Evolutionary conservation across 2,113 vertebrate genomes (phyloP).

Genomic region (Orcinus orca): DNA sequence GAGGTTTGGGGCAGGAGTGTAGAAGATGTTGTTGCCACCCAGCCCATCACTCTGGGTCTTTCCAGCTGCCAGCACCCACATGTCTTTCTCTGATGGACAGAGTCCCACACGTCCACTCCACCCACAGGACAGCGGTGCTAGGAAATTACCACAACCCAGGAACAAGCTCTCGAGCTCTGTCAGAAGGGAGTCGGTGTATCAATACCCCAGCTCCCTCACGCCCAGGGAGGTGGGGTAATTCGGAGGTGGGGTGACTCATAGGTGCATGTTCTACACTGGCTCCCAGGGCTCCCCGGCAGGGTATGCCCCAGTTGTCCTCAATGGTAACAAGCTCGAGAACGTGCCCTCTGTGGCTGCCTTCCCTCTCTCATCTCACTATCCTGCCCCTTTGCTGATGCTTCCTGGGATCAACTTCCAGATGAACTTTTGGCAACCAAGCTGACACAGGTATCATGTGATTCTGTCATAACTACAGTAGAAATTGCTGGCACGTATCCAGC

Average conservation of each 20-base stretch:
- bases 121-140: not conserved
- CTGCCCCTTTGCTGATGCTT: not conserved
- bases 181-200: not conserved
- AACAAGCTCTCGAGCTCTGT: not conserved
- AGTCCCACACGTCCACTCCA: not conserved
- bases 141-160: not conserved
- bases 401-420: not conserved
- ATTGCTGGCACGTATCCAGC: not conserved
- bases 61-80: not conserved
- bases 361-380: not conserved
- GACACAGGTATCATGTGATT: not conserved
- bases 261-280: not conserved
- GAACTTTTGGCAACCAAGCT: not conserved
- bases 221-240: not conserved
- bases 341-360: accelerated
- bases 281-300: not conserved
- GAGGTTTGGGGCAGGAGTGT: accelerated
- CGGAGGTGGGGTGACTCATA: not conserved
- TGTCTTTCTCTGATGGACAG: not conserved
- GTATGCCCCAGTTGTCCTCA: not conserved
- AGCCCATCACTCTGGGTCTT: not conserved
- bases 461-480: not conserved
- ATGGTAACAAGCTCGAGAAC: accelerated
- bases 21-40: accelerated
- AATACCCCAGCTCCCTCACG: not conserved